A percentile compares a stretch with the other conserved stretches of the same genome.
These are phyloP conservation scores for Periplaneta americana DNA, from an alignment of 1,140 invertebrate species.

Conservation along the genomic window DNA sequence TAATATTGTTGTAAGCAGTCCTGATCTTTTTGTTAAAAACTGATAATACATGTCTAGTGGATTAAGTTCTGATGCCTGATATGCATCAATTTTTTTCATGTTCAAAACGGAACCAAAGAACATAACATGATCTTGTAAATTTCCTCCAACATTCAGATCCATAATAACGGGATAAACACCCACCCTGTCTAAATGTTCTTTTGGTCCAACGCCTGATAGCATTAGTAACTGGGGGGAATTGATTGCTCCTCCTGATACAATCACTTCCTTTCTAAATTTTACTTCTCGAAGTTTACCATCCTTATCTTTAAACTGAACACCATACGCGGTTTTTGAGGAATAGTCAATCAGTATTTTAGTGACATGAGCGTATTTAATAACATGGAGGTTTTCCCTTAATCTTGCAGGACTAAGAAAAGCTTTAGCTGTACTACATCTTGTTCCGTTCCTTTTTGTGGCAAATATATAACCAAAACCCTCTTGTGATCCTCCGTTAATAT, in stretches of 20 bases:
- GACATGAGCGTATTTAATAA: conserved; percentile 39
- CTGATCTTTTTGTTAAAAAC: background rate
- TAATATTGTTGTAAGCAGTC: background rate
- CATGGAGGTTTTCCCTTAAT: conserved; percentile 42
- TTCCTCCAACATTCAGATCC: conserved; percentile 59
- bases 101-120: conserved; percentile 52
- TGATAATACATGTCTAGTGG: background rate
- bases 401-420: conserved; percentile 41
- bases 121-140: conserved; percentile 85
- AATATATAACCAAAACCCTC: conserved; percentile 44
- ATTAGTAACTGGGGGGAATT: conserved; percentile 90
- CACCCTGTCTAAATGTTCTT: conserved; percentile 62
- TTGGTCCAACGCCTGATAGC: conserved; percentile 86
- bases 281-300: conserved; percentile 64
- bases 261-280: conserved; percentile 72
- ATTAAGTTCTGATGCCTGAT: too few species aligned
- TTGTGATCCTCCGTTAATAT: conserved; percentile 35
- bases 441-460: conserved; percentile 43
- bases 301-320: conserved; percentile 34
- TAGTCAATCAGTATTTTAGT: conserved; percentile 16
- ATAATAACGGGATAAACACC: conserved; percentile 34
- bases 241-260: conserved; percentile 79
- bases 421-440: conserved; percentile 42
- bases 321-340: background rate
- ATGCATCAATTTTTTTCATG: background rate